Conservation (phyloP, 2,888 invertebrate genomes). For the Cantharis lateralis region DNA sequence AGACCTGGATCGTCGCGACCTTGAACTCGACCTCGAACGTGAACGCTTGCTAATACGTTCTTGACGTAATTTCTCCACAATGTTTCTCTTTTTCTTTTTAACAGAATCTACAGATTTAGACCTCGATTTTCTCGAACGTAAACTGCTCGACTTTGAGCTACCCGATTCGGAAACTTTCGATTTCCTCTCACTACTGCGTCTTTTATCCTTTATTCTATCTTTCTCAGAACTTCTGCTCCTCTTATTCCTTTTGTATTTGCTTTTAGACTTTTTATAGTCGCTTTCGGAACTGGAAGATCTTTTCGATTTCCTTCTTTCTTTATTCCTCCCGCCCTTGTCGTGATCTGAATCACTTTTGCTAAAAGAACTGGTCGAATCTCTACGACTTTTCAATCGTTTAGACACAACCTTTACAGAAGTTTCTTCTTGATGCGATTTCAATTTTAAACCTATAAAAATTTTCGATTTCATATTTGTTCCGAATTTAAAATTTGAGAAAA, state of each 20-base stretch:
- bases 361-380: conserved; percentile 32
- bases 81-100: conserved; percentile 9
- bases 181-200: conserved; percentile 15
- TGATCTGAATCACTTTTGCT: conserved; percentile 33
- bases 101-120: conserved; percentile 19
- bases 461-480: conserved; percentile 12
- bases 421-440: conserved; percentile 12
- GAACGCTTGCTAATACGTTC: conserved; percentile 15
- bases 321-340: conserved; percentile 14
- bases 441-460: conserved; percentile 27
- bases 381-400: conserved; percentile 21
- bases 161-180: conserved; percentile 26
- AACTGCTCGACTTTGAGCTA: conserved; percentile 31
- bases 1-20: conserved; percentile 25
- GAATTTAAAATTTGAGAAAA: neutral
- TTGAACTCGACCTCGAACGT: conserved; percentile 31
- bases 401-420: conserved; percentile 22
- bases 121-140: conserved; percentile 28
- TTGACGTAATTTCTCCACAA: neutral
- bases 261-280: conserved; percentile 35
- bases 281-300: conserved; percentile 36
- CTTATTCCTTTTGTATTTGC: conserved; percentile 12
- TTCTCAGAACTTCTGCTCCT: conserved; percentile 32
- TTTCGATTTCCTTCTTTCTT: conserved; percentile 21
- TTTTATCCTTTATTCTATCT: conserved; percentile 24